Percentiles rank a stretch among this genome's conserved stretches.
phyloP scores from a whole-genome alignment of 2,113 vertebrate genomes.

The Hemichromis elongatus region DNA sequence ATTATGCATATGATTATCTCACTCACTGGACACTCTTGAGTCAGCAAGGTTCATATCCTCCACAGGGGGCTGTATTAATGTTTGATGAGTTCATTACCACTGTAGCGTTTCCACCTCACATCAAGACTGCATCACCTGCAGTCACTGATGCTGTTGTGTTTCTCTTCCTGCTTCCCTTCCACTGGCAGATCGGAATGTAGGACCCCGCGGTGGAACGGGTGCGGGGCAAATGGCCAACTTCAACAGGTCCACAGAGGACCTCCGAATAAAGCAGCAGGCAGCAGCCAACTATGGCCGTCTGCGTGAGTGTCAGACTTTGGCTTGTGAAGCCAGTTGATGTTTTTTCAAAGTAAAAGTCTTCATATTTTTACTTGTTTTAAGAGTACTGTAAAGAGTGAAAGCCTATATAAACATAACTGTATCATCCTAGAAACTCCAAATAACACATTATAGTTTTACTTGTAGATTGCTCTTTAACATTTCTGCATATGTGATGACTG shows the following conservation, averaged over 20 bases:
- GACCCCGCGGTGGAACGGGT: conserved; percentile 48
- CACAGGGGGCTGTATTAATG: conserved; percentile 29
- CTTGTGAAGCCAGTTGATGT: neutral
- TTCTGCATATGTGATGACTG: neutral
- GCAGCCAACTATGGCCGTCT: conserved; percentile 80
- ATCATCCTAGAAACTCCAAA: neutral
- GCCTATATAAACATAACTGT: neutral
- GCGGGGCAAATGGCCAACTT: conserved; percentile 59
- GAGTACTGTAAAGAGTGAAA: neutral
- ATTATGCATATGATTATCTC: neutral
- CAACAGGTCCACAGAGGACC: conserved; percentile 87
- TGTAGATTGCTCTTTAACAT: neutral
- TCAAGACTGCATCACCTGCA: neutral
- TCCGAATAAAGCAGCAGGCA: conserved; percentile 79
- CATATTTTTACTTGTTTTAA: neutral
- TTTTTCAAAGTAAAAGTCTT: neutral
- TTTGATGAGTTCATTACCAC: conserved; percentile 55
- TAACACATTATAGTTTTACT: neutral
- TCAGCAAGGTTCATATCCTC: conserved; percentile 21
- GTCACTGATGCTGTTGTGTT: neutral
- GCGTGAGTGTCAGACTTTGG: conserved; percentile 76
- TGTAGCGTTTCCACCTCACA: conserved; percentile 29
- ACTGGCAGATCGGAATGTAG: conserved; percentile 75
- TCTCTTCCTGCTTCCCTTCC: neutral
- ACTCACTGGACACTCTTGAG: neutral